Conservation (phyloP, 2,888 invertebrate genomes). For the Chrysolina haemoptera region DNA sequence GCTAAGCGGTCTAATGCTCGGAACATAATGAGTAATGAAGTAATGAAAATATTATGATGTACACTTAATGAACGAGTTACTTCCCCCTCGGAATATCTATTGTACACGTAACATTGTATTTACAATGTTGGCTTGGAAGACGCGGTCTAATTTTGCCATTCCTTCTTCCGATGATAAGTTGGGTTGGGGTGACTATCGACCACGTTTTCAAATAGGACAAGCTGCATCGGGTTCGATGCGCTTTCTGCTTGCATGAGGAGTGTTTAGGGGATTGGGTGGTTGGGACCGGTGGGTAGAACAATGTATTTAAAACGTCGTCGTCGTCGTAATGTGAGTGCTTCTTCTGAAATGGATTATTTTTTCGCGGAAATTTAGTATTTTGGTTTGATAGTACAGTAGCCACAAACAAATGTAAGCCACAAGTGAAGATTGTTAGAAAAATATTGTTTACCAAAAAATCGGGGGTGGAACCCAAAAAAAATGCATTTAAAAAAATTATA, state of each 20-base stretch:
- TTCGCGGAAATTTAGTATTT: background rate
- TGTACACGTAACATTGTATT: background rate
- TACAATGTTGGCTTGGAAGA: background rate
- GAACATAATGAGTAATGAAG: too few relatives aligned
- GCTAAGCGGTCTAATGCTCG: too few relatives aligned
- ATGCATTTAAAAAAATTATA: too few relatives aligned
- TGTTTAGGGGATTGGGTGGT: conserved; percentile 27
- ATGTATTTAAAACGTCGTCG: background rate
- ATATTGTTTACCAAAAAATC: too few relatives aligned
- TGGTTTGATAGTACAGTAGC: too few relatives aligned
- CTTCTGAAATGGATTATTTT: background rate
- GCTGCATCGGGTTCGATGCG: conserved; percentile 53
- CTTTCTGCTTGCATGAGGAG: conserved; percentile 49
- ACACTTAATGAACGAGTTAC: too few relatives aligned
- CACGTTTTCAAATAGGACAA: conserved; percentile 51
- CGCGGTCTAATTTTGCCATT: background rate
- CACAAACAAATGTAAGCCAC: too few relatives aligned
- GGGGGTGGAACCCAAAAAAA: too few relatives aligned
- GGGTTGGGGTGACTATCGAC: conserved; percentile 44
- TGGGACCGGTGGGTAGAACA: conserved; percentile 19
- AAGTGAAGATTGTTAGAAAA: too few relatives aligned
- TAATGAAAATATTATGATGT: too few relatives aligned
- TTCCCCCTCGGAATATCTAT: too few relatives aligned
- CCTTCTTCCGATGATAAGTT: background rate
- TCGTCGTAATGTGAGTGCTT: background rate